phyloP scores from a whole-genome alignment of 2,888 invertebrate genomes.

The Mythimna pallens region DNA sequence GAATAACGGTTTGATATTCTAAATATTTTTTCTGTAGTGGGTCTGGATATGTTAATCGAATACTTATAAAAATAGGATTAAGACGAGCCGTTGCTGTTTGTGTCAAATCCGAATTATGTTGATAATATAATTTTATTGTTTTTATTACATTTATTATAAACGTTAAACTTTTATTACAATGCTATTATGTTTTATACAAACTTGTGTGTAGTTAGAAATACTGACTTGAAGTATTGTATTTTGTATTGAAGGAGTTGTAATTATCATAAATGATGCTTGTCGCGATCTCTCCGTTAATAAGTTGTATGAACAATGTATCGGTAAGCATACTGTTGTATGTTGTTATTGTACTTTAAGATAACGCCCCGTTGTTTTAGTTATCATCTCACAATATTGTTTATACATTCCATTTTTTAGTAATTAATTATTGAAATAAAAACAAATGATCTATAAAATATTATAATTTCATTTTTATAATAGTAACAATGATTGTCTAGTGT shows the following conservation, averaged over 20 bases:
- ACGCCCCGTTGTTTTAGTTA: conserved; percentile 5
- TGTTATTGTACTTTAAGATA: neutral
- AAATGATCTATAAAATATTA: conserved; percentile 24
- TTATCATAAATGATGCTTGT: too few relatives aligned
- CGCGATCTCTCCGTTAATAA: neutral
- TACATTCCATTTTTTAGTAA: conserved; percentile 54
- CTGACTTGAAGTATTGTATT: conserved; percentile 14
- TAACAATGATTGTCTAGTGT: conserved; percentile 26
- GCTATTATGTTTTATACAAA: conserved; percentile 3
- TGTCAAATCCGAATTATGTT: conserved; percentile 10
- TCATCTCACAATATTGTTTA: conserved; percentile 23
- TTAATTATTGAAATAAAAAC: conserved; percentile 52
- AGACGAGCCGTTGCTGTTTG: neutral
- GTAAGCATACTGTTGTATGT: neutral
- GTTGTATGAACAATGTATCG: conserved; percentile 21
- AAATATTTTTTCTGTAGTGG: neutral
- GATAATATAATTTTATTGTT: conserved; percentile 4
- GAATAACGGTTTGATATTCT: neutral
- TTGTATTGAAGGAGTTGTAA: neutral
- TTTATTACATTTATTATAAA: conserved; percentile 18
- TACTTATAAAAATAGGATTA: neutral
- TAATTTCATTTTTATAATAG: conserved; percentile 41
- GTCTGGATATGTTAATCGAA: neutral
- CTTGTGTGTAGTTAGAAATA: neutral
- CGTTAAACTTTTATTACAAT: conserved; percentile 18